Base-by-base conservation (phyloP, 30 jellyfish, hydroid and myxozoan species). In the Chrysaora quinquecirrha region DNA sequence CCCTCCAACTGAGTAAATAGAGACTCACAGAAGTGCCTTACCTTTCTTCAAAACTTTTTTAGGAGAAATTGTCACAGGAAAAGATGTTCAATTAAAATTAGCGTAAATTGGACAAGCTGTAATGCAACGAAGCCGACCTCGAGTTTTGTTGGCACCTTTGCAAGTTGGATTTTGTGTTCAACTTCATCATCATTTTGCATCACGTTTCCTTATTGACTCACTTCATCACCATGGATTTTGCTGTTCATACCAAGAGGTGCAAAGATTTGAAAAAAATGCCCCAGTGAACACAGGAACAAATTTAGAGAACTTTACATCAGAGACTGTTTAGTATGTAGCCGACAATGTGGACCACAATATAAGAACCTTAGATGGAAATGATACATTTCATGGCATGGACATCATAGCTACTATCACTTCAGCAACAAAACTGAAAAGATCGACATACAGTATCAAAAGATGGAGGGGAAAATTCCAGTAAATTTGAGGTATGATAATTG, bases 301-400 rank as follows among this genome's bases (percentile, higher is more conserved):
- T 31, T 31, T 69, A 22, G 52, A 69, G 68, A 52, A 21, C 68
- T 52, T 52, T 29, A 52, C 24, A 52, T 52, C 68, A 52, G 68
- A 52, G 29, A 52, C 68, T 69, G 69, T 69, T 69, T 22, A 28
- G 65, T 76, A 76, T 62, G 85, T 76, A 3, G 84, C 88, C 19
- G 88, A 76, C 66, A 60, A 76, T 54, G 85, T 76, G 16, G 88
- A 76, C 66, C 88, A 76, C 65, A 76, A 76, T 72, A 30, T 76
- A 28, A 33, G 88, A 23, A 76, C 88, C 43, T n/a, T 76, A 9
- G 88, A 76, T 76, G 88, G 88, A 24, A 76, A 76, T 20, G 21
- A 56, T 23, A 62, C 88, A 76, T 76, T 76, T 62, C 86, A 76
- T 60, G 88, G 88, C 64, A 76, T 76, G 82, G 87, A 87, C 68